These are phyloP conservation scores for Semaprochilodus insignis DNA, from an alignment of 2,797 vertebrate genomes.

Conservation along the genomic window DNA sequence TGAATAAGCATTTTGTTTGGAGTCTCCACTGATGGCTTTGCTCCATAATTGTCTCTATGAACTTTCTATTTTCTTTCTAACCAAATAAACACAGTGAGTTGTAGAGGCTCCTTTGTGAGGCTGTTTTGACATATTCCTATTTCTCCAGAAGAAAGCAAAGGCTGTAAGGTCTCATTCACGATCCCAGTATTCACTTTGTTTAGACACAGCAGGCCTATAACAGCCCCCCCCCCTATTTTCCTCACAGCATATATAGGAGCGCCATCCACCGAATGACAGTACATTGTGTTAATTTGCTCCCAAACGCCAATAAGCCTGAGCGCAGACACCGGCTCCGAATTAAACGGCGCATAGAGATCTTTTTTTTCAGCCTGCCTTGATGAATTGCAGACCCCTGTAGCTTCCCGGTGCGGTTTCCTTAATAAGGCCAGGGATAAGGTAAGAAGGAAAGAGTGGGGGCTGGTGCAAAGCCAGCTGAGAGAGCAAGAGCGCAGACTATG, in stretches of 20 bases:
- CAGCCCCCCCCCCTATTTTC: background rate
- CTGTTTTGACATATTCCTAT: background rate
- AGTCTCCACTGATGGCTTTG: slow-evolving; percentile 8
- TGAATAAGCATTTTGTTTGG: slow-evolving; percentile 17
- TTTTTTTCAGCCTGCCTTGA: slow-evolving; percentile 71
- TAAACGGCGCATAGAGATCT: slow-evolving; percentile 32
- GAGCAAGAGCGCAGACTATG: slow-evolving; percentile 65
- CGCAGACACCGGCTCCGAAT: slow-evolving; percentile 22
- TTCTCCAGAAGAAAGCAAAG: background rate
- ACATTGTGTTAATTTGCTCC: slow-evolving; percentile 11
- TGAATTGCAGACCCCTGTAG: slow-evolving; percentile 70
- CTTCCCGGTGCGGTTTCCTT: slow-evolving; percentile 70
- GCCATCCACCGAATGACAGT: background rate
- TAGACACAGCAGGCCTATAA: slow-evolving; percentile 12
- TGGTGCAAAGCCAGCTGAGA: background rate
- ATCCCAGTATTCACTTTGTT: slow-evolving; percentile 32
- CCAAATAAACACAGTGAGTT: background rate
- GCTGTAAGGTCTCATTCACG: background rate
- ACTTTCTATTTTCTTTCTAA: background rate
- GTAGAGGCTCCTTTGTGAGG: background rate
- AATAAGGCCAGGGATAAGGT: slow-evolving; percentile 78
- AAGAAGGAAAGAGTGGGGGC: slow-evolving; percentile 11
- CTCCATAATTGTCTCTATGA: background rate
- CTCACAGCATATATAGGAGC: slow-evolving; percentile 3
- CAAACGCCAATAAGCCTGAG: slow-evolving; percentile 15